A percentile compares a stretch with the other conserved stretches of the same genome.
Evolutionary conservation across 2,888 invertebrate species (phyloP).

Genomic region (Neoascia interrupta): DNA sequence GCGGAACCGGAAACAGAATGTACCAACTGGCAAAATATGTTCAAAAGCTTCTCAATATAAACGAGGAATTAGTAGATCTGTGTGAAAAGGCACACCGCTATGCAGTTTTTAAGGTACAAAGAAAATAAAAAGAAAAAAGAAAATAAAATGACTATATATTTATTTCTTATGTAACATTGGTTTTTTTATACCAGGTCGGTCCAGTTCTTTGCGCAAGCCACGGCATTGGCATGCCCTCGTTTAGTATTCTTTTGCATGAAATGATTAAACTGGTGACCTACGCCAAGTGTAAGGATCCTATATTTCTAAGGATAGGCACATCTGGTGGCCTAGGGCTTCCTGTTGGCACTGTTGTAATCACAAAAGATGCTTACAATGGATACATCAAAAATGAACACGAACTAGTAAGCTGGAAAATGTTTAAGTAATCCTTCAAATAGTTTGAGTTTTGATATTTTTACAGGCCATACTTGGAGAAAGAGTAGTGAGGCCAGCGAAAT

Average conservation of each 20-base stretch:
- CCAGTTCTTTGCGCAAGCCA: constrained; percentile 82
- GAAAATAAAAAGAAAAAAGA: neutral
- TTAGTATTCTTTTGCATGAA: constrained; percentile 98
- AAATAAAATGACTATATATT: neutral
- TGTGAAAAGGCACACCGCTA: constrained; percentile 93
- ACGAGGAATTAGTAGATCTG: constrained; percentile 90
- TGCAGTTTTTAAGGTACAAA: constrained; percentile 92
- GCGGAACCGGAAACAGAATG: constrained; percentile 95
- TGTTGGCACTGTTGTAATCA: constrained; percentile 95
- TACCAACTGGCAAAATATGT: constrained; percentile 92
- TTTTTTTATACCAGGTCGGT: constrained; percentile 73
- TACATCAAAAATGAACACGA: constrained; percentile 89
- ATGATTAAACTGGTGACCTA: constrained; percentile 95
- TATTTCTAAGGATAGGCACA: constrained; percentile 95
- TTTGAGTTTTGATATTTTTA: neutral
- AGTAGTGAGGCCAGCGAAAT: constrained; percentile 88
- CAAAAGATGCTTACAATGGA: constrained; percentile 94
- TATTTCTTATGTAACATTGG: no score
- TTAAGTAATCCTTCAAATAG: no score
- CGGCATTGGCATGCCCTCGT: constrained; percentile 98
- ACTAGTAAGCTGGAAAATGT: no score
- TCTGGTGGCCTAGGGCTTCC: constrained; percentile 95
- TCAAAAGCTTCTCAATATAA: constrained; percentile 89
- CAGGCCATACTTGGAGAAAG: constrained; percentile 91
- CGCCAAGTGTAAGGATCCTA: constrained; percentile 91